A percentile compares a stretch with the other conserved stretches of the same genome.
phyloP scores from a whole-genome alignment of 2,888 invertebrate species.

The Tenthredo distinguenda region DNA sequence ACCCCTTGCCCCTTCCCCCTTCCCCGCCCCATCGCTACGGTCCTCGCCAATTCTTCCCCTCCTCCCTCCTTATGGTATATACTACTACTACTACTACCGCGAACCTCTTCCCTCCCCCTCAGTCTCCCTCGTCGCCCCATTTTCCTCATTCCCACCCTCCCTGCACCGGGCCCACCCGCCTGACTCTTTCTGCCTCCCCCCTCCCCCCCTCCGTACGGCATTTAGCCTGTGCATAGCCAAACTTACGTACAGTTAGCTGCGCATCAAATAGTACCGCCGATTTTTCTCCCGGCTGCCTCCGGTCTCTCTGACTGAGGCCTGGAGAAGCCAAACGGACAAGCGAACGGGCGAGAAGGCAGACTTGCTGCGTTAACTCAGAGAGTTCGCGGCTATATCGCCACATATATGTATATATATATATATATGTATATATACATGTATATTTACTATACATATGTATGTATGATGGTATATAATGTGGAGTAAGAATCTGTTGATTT shows the following conservation, averaged over 20 bases:
- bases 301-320: constrained; percentile 5
- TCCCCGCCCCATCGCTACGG: constrained; percentile 58
- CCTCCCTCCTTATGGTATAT: constrained; percentile 59
- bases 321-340: neutral
- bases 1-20: constrained; percentile 54
- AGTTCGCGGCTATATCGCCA: neutral
- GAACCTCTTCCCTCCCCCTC: constrained; percentile 59
- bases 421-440: neutral
- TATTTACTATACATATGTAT: neutral
- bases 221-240: constrained; percentile 73
- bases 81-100: constrained; percentile 64
- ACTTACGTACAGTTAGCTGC: constrained; percentile 65
- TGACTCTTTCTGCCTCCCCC: constrained; percentile 64
- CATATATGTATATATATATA: neutral
- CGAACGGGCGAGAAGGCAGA: neutral
- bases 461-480: neutral
- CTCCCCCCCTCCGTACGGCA: constrained; percentile 64
- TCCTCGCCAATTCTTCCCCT: constrained; percentile 57
- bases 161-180: constrained; percentile 56
- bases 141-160: constrained; percentile 56
- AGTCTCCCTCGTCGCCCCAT: constrained; percentile 52
- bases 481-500: neutral
- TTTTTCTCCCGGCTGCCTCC: constrained; percentile 62
- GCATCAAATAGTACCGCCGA: constrained; percentile 68
- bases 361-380: neutral